Evolutionary conservation across 2,797 vertebrate species (phyloP), one percentile per base, ranked within the genome.

Genomic region (Centroberyx gerrardi): DNA sequence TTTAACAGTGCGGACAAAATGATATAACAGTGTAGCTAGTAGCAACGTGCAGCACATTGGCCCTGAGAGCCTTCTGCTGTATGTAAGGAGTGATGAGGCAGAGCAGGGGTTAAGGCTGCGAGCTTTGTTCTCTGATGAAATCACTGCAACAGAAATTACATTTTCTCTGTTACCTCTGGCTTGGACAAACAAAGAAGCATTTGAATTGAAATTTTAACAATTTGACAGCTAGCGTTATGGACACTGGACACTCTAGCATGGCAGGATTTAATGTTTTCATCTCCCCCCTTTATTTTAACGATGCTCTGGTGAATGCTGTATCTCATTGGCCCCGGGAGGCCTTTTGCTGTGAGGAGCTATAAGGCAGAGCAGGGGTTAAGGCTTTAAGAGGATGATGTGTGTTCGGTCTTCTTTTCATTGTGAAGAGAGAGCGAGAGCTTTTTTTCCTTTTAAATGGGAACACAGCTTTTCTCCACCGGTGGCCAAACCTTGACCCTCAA

Each of bases 401-500:
- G 90, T 91, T 91, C 53, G 63, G 63, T 69, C 89, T 73, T 85
- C 84, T 86, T 89, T 88, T 90, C 81, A 87, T 88, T 88, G 84
- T 88, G 80, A 75, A 63, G 78, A 71, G 64, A 69, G 82, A 76
- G 81, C 17, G 27, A 68, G 76, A 52, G 74, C 72, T 80, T 82
- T 83, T 68, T 68, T 64, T 22, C 87, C 83, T 88, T 92, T 91
- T 90, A 93, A 94, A 95, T 80, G 87, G 88, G 92, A 94, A 93
- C 89, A 85, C 88, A 92, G 91, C 88, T 91, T 93, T 93, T 93
- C 93, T 93, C 89, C 88, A 90, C 83, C 82, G 86, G 91, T 95
- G 94, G 92, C 93, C 93, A 94, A 95, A 94, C 94, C 94, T 93
- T 94, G 94, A 95, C 94, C 94, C 94, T 92, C 87, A 85, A 92